Evolutionary conservation across 2,113 vertebrate species (phyloP).

Genomic region (Xenopus tropicalis): UCB_Xtro_10.0 CM004450.2:57936501-57937000

Average conservation of each 20-base stretch:
- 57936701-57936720: neutral
- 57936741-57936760: no score
- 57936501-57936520: conserved; percentile 35
- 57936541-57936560: conserved; percentile 40
- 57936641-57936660: conserved; percentile 10
- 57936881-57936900: no score
- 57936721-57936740: neutral
- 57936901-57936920: no score
- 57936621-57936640: conserved; percentile 25
- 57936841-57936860: neutral
- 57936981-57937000: no score
- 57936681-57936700: neutral
- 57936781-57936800: no score
- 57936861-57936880: no score
- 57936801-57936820: no score
- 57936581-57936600: conserved; percentile 28
- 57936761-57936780: no score
- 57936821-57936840: no score
- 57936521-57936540: conserved; percentile 27
- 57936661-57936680: conserved; percentile 11
- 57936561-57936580: conserved; percentile 38
- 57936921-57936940: no score
- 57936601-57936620: conserved; percentile 11
- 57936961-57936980: no score
- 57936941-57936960: no score